Percentiles rank a stretch among this genome's conserved stretches.
Conservation (phyloP, 2,113 vertebrate species). For the Calyptomena viridis region DNA sequence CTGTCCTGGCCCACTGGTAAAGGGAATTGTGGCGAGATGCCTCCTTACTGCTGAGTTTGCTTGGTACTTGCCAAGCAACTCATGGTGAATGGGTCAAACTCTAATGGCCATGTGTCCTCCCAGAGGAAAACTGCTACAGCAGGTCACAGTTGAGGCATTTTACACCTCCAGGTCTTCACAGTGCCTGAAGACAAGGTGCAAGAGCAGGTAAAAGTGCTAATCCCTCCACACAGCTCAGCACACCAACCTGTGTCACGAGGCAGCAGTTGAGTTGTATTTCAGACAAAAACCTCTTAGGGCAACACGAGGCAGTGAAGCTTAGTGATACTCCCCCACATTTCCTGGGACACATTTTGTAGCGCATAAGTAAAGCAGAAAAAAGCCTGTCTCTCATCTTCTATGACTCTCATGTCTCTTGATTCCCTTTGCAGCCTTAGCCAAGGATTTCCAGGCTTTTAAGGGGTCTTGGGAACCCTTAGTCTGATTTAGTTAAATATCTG, state of each 20-base stretch:
- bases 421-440: not conserved
- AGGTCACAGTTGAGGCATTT: fast-evolving
- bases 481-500: not conserved
- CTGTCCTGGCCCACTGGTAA: not conserved
- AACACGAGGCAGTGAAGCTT: not conserved
- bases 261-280: not conserved
- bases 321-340: not conserved
- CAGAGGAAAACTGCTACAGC: not conserved
- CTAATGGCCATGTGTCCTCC: not conserved
- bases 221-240: not conserved
- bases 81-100: not conserved
- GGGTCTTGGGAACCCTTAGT: not conserved
- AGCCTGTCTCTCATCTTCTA: not conserved
- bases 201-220: not conserved
- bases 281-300: not conserved
- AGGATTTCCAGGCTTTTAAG: not conserved
- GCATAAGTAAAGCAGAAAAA: not conserved
- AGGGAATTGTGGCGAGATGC: not conserved
- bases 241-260: too few relatives aligned
- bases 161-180: not conserved
- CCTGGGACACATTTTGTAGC: not conserved
- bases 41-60: not conserved
- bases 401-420: fast-evolving
- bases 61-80: not conserved
- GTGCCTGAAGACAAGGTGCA: not conserved